Evolutionary conservation across 2,888 invertebrate genomes (phyloP).

Genomic region (Amphipyra berbera): DNA sequence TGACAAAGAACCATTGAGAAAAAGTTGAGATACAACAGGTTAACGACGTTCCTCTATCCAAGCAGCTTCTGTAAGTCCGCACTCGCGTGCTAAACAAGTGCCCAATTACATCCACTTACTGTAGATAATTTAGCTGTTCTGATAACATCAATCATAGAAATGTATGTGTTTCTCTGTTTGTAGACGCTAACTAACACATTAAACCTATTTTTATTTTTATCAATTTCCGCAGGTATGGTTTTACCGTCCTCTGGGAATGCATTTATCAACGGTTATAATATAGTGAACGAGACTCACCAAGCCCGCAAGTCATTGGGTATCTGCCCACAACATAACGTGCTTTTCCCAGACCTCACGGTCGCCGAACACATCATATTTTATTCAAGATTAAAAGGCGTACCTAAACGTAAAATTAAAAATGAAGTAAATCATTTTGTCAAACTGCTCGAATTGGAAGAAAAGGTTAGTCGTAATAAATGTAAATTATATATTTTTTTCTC

Average conservation of each 20-base stretch:
- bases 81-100: slow-evolving; percentile 31
- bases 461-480: slow-evolving; percentile 77
- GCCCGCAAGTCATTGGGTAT: slow-evolving; percentile 94
- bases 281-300: slow-evolving; percentile 91
- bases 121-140: slow-evolving; percentile 25
- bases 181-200: slow-evolving; percentile 5
- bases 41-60: slow-evolving; percentile 9
- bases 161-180: slow-evolving; percentile 7
- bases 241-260: slow-evolving; percentile 93
- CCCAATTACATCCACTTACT: slow-evolving; percentile 47
- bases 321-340: slow-evolving; percentile 96
- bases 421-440: slow-evolving; percentile 92
- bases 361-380: slow-evolving; percentile 96
- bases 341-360: slow-evolving; percentile 96
- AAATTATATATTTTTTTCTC: background rate
- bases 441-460: slow-evolving; percentile 91
- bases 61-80: slow-evolving; percentile 9
- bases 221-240: slow-evolving; percentile 88
- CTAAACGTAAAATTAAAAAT: slow-evolving; percentile 82
- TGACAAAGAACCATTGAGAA: slow-evolving; percentile 8
- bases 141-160: slow-evolving; percentile 21
- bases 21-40: background rate
- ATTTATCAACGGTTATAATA: slow-evolving; percentile 92
- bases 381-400: slow-evolving; percentile 92
- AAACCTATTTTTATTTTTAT: too few relatives aligned